A percentile compares a stretch with the other conserved stretches of the same genome.
Conservation (phyloP, 2,888 invertebrate species). For the Tetramorium bicarinatum region DNA sequence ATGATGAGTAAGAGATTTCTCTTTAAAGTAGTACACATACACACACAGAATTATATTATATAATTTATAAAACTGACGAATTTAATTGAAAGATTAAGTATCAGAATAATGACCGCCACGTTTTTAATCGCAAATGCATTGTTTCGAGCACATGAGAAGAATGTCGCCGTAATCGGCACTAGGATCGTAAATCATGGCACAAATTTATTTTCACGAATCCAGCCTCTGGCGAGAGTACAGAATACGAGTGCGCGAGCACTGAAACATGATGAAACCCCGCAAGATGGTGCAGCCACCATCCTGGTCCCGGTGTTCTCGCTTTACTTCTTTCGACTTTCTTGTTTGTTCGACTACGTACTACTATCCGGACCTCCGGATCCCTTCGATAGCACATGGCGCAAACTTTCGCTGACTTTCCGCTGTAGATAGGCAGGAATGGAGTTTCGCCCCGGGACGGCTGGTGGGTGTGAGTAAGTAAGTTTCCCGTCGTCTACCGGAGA, state of each 20-base stretch:
- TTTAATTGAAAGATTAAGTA: not conserved
- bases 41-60: not conserved
- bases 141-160: not conserved
- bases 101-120: not conserved
- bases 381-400: slow-evolving; percentile 63
- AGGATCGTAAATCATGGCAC: slow-evolving; percentile 14
- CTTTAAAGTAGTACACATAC: not conserved
- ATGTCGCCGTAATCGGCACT: not conserved
- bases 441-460: slow-evolving; percentile 28
- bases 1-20: not conserved
- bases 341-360: slow-evolving; percentile 57
- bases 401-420: slow-evolving; percentile 66
- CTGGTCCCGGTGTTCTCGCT: slow-evolving; percentile 38
- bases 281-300: slow-evolving; percentile 56
- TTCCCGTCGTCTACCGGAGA: slow-evolving; percentile 55
- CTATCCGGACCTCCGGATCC: slow-evolving; percentile 25
- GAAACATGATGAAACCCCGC: slow-evolving; percentile 50
- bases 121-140: no score
- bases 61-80: not conserved
- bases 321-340: slow-evolving; percentile 45
- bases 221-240: not conserved
- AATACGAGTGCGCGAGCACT: not conserved
- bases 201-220: slow-evolving; percentile 20
- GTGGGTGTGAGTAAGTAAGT: slow-evolving; percentile 58
- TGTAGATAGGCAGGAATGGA: slow-evolving; percentile 52